Evolutionary conservation across 2,888 invertebrate genomes (phyloP), one percentile per base, ranked within the genome.

Genomic region (Teinopalpus imperialis): DNA sequence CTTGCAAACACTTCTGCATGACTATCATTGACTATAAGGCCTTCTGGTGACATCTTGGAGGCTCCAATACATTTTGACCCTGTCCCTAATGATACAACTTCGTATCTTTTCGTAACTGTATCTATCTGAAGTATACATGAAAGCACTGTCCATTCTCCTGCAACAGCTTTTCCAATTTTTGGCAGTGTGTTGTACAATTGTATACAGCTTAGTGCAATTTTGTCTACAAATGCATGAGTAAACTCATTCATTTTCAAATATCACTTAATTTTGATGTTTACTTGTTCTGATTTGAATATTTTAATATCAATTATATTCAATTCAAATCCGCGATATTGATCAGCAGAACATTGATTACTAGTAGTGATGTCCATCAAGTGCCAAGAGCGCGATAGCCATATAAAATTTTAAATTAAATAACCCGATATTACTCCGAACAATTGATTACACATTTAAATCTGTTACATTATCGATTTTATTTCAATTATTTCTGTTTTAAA

Each of bases 31-130:
- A 98, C 63, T 49, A 94, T 88, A 59, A 92, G 91, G 1, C 97
- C 97, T 16, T 70, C 72, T 1, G 83, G 63, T 40, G 92, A 92
- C 82, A 94, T 85, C 71, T 92, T 91, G 1, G 81, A 78, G 43
- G 90, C 88, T 1, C 97, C 97, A 52, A 98, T 90, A 74, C 98
- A 98, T 85, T 97, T 98, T 0, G 98, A 94, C 0, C 98, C 98
- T 1, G 96, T 96, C 1, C 96, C 97, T 41, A 97, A 72, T n/a
- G 97, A 90, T 14, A 97, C 92, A 2, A 97, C 92, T 66, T 91
- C 88, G 23, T 80, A 59, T 3, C 64, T 57, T 31, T 74, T 60
- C 18, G 56, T 61, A 6, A 37, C 45, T 27, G 53, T 69, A 36
- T 92, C 74, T 57, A 88, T 80, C 68, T 90, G 72, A 7, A 96